Conservation (phyloP, 2,888 invertebrate genomes). For the Troides helena region DNA sequence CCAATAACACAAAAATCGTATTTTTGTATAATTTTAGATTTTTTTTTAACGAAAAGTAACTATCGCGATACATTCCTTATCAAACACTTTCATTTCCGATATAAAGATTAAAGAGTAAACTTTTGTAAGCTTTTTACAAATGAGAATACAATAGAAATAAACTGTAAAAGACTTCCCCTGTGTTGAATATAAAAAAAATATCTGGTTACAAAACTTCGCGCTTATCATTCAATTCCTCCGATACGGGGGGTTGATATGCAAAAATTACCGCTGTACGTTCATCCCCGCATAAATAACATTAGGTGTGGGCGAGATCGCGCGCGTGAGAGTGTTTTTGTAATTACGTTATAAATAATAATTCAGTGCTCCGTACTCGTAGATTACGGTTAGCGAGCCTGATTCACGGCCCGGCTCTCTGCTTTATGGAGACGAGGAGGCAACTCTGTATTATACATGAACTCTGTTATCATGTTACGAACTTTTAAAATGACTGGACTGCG, state of each 20-base stretch:
- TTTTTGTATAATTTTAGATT: no score
- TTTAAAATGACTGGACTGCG: neutral
- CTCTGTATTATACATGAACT: slow-evolving; percentile 8
- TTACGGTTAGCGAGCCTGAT: slow-evolving; percentile 70
- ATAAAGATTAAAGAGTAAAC: neutral
- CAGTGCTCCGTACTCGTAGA: slow-evolving; percentile 58
- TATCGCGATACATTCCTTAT: no score
- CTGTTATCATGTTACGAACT: slow-evolving; percentile 11
- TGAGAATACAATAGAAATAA: neutral
- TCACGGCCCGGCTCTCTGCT: slow-evolving; percentile 46
- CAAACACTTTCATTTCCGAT: neutral
- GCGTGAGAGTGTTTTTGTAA: slow-evolving; percentile 76
- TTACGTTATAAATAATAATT: slow-evolving; percentile 81
- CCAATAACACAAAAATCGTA: neutral
- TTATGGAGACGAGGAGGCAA: slow-evolving; percentile 20
- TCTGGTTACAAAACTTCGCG: slow-evolving; percentile 26
- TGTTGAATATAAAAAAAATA: slow-evolving; percentile 3
- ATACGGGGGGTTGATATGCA: slow-evolving; percentile 70
- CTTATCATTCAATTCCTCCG: slow-evolving; percentile 71
- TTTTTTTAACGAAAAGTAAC: neutral
- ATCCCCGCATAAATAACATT: slow-evolving; percentile 78
- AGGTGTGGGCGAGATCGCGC: slow-evolving; percentile 62
- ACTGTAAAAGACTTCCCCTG: neutral
- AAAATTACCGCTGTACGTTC: slow-evolving; percentile 70
- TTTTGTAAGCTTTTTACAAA: neutral